phyloP scores from a whole-genome alignment of 2,888 invertebrate genomes.

The Leucania comma region DNA sequence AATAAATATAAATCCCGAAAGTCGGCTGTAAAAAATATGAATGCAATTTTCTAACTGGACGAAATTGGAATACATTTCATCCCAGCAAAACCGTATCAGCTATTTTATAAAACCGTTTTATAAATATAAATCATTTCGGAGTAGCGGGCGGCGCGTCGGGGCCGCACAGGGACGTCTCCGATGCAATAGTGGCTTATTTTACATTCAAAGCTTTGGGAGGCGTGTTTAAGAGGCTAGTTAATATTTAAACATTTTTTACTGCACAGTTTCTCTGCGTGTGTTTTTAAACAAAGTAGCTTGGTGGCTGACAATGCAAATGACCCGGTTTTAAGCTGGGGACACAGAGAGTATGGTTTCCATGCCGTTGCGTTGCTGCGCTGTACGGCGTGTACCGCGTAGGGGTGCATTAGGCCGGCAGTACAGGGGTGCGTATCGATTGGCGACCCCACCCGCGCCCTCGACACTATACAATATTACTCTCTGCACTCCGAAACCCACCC shows the following conservation, averaged over 20 bases:
- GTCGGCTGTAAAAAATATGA: slow-evolving; percentile 43
- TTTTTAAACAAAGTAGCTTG: slow-evolving; percentile 40
- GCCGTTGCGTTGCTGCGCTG: slow-evolving; percentile 62
- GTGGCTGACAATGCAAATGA: slow-evolving; percentile 56
- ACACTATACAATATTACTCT: slow-evolving; percentile 81
- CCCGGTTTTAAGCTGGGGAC: slow-evolving; percentile 63
- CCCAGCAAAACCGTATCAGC: slow-evolving; percentile 43
- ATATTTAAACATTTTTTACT: slow-evolving; percentile 68
- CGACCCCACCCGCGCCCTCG: slow-evolving; percentile 74
- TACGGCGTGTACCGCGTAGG: slow-evolving; percentile 67
- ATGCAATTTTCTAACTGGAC: slow-evolving; percentile 50
- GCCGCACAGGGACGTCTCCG: slow-evolving; percentile 60
- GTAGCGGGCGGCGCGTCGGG: slow-evolving; percentile 6
- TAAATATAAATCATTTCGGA: slow-evolving; percentile 55
- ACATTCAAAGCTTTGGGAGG: slow-evolving; percentile 73
- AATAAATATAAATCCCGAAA: slow-evolving; percentile 38
- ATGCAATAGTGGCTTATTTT: slow-evolving; percentile 75
- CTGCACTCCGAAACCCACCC: slow-evolving; percentile 79
- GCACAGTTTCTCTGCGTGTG: slow-evolving; percentile 22
- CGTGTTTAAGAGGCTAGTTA: slow-evolving; percentile 70
- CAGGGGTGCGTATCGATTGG: slow-evolving; percentile 89
- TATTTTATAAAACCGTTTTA: slow-evolving; percentile 51
- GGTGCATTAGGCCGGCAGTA: slow-evolving; percentile 83
- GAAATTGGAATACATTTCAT: slow-evolving; percentile 54
- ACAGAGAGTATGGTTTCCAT: slow-evolving; percentile 63